These are phyloP conservation scores for Phocoena phocoena DNA, from an alignment of 2,113 vertebrate genomes.

Conservation along the genomic window DNA sequence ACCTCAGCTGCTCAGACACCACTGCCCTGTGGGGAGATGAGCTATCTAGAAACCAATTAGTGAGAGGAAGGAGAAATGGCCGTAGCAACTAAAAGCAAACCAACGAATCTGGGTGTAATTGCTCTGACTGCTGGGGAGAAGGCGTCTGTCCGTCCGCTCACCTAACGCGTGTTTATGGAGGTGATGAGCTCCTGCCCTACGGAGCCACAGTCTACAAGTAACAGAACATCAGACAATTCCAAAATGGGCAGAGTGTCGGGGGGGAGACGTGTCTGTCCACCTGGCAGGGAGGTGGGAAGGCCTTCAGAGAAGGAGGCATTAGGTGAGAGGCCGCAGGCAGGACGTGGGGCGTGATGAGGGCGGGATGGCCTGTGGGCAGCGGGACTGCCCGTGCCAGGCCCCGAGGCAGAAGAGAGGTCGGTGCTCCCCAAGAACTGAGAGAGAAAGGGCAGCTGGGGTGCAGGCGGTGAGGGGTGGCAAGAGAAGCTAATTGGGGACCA, in stretches of 20 bases:
- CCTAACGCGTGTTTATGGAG: accelerated
- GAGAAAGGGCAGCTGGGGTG: no score
- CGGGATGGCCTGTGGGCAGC: neutral
- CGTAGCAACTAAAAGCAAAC: neutral
- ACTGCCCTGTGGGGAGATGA: neutral
- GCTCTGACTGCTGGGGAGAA: neutral
- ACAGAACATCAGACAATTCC: neutral
- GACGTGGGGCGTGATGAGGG: accelerated
- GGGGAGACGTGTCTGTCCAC: no score
- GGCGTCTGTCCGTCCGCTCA: neutral
- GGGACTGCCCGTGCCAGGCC: neutral
- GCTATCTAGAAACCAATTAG: neutral
- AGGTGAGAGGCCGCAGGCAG: neutral
- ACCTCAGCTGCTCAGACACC: neutral
- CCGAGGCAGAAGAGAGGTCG: neutral
- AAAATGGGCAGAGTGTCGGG: neutral
- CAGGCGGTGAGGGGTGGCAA: no score
- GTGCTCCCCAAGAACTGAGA: no score
- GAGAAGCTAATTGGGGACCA: neutral
- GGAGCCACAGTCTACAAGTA: neutral
- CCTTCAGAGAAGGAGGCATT: neutral
- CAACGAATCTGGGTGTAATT: accelerated
- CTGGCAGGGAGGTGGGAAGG: neutral
- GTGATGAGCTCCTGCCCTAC: no score
- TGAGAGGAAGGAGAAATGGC: neutral